These are phyloP conservation scores for Zalophus californianus DNA, from an alignment of 2,797 vertebrate genomes.

Conservation along the genomic window DNA sequence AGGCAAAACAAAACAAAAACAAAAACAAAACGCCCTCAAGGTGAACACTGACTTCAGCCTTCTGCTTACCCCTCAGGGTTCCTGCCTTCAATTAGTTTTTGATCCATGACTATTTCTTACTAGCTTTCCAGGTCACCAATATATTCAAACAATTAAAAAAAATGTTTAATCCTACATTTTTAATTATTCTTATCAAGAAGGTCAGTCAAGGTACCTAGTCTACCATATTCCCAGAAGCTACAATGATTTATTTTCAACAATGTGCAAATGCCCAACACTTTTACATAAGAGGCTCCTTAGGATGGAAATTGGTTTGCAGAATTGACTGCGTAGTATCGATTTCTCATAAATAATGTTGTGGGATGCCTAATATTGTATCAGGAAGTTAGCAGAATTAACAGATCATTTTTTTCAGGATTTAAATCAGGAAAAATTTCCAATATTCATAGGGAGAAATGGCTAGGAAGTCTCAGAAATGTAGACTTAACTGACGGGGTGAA, in stretches of 20 bases:
- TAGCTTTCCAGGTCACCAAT: neutral
- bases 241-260: slow-evolving; percentile 38
- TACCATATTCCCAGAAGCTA: slow-evolving; percentile 11
- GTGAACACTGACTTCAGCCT: neutral
- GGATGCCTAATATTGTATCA: neutral
- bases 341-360: slow-evolving; percentile 43
- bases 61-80: neutral
- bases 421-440: slow-evolving; percentile 9
- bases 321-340: neutral
- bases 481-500: slow-evolving; percentile 13
- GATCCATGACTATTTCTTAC: neutral
- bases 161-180: neutral
- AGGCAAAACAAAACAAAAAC: neutral
- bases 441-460: slow-evolving; percentile 13
- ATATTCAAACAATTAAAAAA: neutral
- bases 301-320: neutral
- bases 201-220: neutral
- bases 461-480: slow-evolving; percentile 23
- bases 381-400: slow-evolving; percentile 11
- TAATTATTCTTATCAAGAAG: slow-evolving; percentile 43
- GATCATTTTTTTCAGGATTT: slow-evolving; percentile 14
- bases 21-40: neutral
- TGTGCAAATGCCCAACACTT: slow-evolving; percentile 5
- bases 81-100: slow-evolving; percentile 26
- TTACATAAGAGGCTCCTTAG: slow-evolving; percentile 12